A percentile compares a stretch with the other conserved stretches of the same genome.
Evolutionary conservation across 2,797 vertebrate genomes (phyloP).

Genomic region (Alexandromys oeconomus): DNA sequence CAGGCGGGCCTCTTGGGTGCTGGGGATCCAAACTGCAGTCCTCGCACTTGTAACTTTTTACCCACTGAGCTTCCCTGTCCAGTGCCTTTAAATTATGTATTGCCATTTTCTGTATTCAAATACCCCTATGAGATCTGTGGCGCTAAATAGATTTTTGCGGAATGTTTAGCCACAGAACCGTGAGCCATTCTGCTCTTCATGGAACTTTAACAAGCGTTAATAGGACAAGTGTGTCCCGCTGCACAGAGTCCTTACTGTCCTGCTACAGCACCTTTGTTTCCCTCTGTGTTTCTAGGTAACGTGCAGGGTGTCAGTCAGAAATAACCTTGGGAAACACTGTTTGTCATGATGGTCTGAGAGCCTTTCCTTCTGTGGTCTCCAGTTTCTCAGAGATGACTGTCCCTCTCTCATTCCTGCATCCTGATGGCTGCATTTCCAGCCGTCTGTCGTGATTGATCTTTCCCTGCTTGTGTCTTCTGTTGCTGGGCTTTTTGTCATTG

Average conservation of each 20-base stretch:
- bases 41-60: not conserved
- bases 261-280: not conserved
- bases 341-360: not conserved
- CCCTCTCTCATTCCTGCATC: not conserved
- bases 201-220: conserved; percentile 40
- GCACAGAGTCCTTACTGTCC: not conserved
- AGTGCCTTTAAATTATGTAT: not conserved
- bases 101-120: conserved; percentile 29
- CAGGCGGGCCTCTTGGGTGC: not conserved
- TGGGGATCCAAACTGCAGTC: not conserved
- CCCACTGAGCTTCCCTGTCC: not conserved
- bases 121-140: not conserved
- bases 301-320: conserved; percentile 8
- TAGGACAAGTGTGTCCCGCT: not conserved
- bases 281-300: conserved; percentile 52
- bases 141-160: not conserved
- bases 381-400: not conserved
- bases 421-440: not conserved
- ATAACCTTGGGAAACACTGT: conserved; percentile 1
- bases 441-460: conserved; percentile 6
- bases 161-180: conserved; percentile 7
- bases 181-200: not conserved
- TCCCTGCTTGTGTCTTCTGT: not conserved
- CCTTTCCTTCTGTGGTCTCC: not conserved
- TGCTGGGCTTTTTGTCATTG: not conserved